Evolutionary conservation across 2,797 vertebrate genomes (phyloP).

Genomic region (Dendrocincla tyrannina): DNA sequence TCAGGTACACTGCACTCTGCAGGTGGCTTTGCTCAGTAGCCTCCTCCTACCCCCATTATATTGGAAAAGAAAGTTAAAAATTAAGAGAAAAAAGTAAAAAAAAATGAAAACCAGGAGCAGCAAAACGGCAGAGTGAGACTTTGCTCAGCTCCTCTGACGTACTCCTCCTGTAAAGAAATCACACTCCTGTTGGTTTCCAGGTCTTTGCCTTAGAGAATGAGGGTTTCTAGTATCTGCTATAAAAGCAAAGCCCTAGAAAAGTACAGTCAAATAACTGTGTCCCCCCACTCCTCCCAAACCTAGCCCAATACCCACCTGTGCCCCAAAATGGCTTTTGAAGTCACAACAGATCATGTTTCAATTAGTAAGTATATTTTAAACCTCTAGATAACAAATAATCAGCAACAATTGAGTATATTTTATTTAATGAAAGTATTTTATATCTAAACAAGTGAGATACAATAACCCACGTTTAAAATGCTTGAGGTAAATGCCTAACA

Average conservation of each 20-base stretch:
- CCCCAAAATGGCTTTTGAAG: background rate
- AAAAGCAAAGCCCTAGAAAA: background rate
- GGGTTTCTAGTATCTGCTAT: background rate
- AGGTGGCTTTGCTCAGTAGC: background rate
- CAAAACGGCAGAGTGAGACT: rapidly evolving
- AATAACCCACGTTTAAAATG: constrained; percentile 39
- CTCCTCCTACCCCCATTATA: background rate
- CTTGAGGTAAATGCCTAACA: constrained; percentile 54
- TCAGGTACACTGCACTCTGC: background rate
- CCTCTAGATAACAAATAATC: background rate
- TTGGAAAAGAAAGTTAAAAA: background rate
- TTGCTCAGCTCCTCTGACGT: background rate
- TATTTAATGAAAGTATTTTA: constrained; percentile 55
- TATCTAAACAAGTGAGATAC: constrained; percentile 47
- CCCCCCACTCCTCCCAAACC: too few relatives aligned
- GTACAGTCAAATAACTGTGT: background rate
- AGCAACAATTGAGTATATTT: constrained; percentile 2
- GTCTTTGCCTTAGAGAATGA: background rate
- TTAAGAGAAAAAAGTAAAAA: background rate
- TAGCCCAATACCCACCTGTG: background rate
- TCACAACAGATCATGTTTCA: background rate
- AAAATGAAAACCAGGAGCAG: background rate
- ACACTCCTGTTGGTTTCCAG: background rate
- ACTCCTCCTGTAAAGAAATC: background rate
- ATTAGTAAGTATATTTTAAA: background rate